Conservation (phyloP, 2,797 vertebrate species). For the Poecilia velifera region DNA sequence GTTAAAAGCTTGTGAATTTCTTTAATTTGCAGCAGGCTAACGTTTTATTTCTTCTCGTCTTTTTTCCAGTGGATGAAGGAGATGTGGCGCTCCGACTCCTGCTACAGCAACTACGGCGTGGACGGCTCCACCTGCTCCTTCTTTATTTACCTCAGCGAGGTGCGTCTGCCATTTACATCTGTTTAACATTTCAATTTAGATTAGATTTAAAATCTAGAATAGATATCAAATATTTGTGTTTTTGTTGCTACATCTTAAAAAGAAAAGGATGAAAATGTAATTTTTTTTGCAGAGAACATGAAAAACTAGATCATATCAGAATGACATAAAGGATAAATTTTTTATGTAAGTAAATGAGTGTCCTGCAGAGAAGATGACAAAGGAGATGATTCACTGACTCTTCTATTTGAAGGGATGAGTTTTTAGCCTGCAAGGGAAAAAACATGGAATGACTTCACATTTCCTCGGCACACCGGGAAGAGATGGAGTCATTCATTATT, state of each 20-base stretch:
- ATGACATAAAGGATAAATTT: conserved; percentile 24
- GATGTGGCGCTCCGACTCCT: conserved; percentile 97
- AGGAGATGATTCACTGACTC: conserved; percentile 30
- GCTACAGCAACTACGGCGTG: conserved; percentile 94
- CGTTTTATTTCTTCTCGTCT: conserved; percentile 20
- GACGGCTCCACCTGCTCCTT: conserved; percentile 97
- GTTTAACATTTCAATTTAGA: no score
- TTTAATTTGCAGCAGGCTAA: not conserved
- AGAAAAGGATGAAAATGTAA: not conserved
- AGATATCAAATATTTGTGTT: not conserved
- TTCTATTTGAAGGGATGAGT: conserved; percentile 23
- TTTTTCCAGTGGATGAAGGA: conserved; percentile 97
- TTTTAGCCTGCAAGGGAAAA: not conserved
- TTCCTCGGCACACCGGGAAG: conserved; percentile 1
- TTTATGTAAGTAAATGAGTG: conserved; percentile 61
- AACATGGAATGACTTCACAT: conserved; percentile 31
- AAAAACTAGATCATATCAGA: conserved; percentile 22
- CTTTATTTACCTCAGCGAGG: conserved; percentile 99
- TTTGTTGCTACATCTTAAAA: not conserved
- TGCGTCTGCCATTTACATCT: conserved; percentile 67
- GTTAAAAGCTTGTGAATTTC: not conserved
- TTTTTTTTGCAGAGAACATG: not conserved
- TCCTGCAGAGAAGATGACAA: conserved; percentile 20
- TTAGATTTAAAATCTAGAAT: not conserved
- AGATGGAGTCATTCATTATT: conserved; percentile 42